Evolutionary conservation across 2,797 vertebrate genomes (phyloP).

Genomic region (Melanotaenia boesemani): DNA sequence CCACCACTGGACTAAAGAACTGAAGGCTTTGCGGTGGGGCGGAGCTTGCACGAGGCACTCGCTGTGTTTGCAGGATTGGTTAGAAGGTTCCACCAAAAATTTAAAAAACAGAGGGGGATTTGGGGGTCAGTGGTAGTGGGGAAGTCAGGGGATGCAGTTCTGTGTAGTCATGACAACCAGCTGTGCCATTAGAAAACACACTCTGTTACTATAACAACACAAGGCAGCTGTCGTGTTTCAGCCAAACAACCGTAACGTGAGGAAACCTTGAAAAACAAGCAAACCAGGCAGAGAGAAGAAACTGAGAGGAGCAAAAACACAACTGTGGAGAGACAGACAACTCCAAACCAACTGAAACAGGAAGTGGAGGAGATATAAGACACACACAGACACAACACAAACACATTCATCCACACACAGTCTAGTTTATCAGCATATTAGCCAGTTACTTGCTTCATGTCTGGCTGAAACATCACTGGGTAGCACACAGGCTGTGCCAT

Average conservation of each 20-base stretch:
- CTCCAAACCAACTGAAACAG: conserved; percentile 41
- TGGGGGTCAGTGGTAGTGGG: not conserved
- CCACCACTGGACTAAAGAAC: not conserved
- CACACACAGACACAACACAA: conserved; percentile 17
- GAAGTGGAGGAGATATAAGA: conserved; percentile 34
- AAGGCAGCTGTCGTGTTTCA: conserved; percentile 64
- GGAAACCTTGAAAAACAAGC: conserved; percentile 44
- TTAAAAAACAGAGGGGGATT: not conserved
- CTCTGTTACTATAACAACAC: conserved; percentile 62
- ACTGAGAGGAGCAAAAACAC: conserved; percentile 17
- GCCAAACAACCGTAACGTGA: conserved; percentile 64
- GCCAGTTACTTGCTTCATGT: conserved; percentile 18
- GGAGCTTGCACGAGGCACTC: conserved; percentile 62
- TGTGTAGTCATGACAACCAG: conserved; percentile 75
- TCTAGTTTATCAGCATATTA: conserved; percentile 1
- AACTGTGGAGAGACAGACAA: conserved; percentile 25
- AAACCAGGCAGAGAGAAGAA: conserved; percentile 44
- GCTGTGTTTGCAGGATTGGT: conserved; percentile 38
- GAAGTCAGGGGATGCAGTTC: conserved; percentile 25
- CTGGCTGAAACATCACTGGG: conserved; percentile 62
- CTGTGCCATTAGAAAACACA: conserved; percentile 70
- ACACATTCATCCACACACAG: conserved; percentile 11
- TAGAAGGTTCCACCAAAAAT: conserved; percentile 27
- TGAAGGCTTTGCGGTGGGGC: conserved; percentile 10
- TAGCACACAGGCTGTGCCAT: conserved; percentile 16